Evolutionary conservation across 2,113 vertebrate genomes (phyloP).

Genomic region (Toxotes jaculatrix): DNA sequence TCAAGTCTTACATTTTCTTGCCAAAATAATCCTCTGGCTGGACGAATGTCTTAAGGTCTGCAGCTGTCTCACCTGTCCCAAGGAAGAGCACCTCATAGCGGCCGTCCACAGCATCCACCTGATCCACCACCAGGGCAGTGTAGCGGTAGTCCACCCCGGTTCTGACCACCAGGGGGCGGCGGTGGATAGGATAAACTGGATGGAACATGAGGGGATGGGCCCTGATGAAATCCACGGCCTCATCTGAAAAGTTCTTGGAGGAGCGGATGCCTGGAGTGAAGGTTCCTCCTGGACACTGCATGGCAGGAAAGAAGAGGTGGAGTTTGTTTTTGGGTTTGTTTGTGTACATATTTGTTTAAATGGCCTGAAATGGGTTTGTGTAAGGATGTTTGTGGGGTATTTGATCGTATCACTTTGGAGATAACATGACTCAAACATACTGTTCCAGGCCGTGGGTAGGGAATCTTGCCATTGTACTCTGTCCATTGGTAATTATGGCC

Average conservation of each 20-base stretch:
- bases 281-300: conserved; percentile 88
- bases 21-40: background rate
- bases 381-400: background rate
- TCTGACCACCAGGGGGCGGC: conserved; percentile 88
- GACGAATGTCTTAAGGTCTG: no score
- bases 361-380: background rate
- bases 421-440: conserved; percentile 70
- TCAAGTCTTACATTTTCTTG: background rate
- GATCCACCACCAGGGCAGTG: conserved; percentile 88
- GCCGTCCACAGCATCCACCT: conserved; percentile 88
- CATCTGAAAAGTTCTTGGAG: conserved; percentile 88
- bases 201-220: conserved; percentile 89
- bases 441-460: conserved; percentile 88
- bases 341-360: background rate
- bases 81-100: conserved; percentile 89
- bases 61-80: conserved; percentile 84
- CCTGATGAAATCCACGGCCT: conserved; percentile 88
- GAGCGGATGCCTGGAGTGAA: conserved; percentile 87
- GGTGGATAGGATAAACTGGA: conserved; percentile 86
- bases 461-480: conserved; percentile 88
- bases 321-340: background rate
- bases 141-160: conserved; percentile 88
- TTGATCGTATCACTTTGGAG: background rate
- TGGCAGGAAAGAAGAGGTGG: background rate
- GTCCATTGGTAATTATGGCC: conserved; percentile 90